phyloP scores from a whole-genome alignment of 2,888 invertebrate species.

The Eumerus sabulonum region DNA sequence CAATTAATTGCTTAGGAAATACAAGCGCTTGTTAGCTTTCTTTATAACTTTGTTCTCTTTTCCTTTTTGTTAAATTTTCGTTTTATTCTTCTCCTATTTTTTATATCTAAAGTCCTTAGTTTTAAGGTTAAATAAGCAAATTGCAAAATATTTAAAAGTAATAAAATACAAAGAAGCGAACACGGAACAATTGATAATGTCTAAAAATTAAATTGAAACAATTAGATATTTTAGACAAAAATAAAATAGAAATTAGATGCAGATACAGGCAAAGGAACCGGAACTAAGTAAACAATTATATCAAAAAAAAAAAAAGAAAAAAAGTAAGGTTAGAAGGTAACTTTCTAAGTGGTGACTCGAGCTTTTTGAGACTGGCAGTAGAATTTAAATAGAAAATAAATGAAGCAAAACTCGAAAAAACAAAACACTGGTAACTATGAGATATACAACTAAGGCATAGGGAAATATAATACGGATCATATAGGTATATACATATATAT shows the following conservation, averaged over 20 bases:
- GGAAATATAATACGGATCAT: constrained; percentile 64
- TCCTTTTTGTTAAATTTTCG: too few species aligned
- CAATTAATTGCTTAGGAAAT: constrained; percentile 68
- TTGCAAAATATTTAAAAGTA: constrained; percentile 51
- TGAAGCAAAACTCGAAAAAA: constrained; percentile 51
- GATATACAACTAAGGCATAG: constrained; percentile 61
- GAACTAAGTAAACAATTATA: constrained; percentile 69
- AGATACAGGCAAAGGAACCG: constrained; percentile 50
- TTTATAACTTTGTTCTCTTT: constrained; percentile 53
- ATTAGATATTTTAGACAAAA: constrained; percentile 55
- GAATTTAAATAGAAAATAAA: constrained; percentile 75
- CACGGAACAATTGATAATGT: constrained; percentile 62
- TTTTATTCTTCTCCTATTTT: constrained; percentile 13
- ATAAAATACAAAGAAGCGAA: constrained; percentile 23
- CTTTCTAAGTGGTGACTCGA: constrained; percentile 75
- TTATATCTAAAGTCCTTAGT: constrained; percentile 4
- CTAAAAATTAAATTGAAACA: constrained; percentile 46
- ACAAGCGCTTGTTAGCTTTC: constrained; percentile 70
- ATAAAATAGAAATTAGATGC: constrained; percentile 50
- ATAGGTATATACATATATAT: constrained; percentile 67
- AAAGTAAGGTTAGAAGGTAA: constrained; percentile 67
- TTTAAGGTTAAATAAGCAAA: constrained; percentile 36
- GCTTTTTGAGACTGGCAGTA: constrained; percentile 80
- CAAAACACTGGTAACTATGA: constrained; percentile 58
- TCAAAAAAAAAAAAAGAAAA: constrained; percentile 66